These are phyloP conservation scores for Notolepis coatsorum DNA, from an alignment of 2,797 vertebrate genomes.

Conservation along the genomic window DNA sequence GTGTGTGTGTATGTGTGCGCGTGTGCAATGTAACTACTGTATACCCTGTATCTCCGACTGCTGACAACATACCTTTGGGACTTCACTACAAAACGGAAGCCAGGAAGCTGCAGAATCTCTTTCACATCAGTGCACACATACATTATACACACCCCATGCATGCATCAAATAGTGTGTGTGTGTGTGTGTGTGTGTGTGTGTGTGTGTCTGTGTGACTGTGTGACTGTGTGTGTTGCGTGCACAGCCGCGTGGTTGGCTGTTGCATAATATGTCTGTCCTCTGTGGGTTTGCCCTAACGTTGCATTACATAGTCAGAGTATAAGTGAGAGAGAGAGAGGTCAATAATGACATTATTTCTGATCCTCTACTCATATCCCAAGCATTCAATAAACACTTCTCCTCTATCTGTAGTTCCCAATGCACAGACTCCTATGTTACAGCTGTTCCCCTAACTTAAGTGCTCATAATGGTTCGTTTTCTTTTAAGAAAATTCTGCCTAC, in stretches of 20 bases:
- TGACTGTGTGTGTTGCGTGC: neutral
- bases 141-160: neutral
- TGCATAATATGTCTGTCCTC: neutral
- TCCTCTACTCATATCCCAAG: too few species aligned
- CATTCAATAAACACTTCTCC: too few species aligned
- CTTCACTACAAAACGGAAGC: conserved; percentile 18
- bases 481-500: too few species aligned
- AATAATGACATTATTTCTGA: too few species aligned
- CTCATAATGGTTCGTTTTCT: too few species aligned
- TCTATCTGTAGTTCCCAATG: too few species aligned
- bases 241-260: neutral
- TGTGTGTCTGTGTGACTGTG: neutral
- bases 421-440: too few species aligned
- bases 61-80: conserved; percentile 17
- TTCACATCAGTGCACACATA: neutral
- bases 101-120: neutral
- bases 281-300: neutral
- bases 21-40: conserved; percentile 8
- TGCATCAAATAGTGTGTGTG: neutral
- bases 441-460: too few species aligned
- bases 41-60: conserved; percentile 30
- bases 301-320: neutral
- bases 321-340: neutral
- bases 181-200: neutral
- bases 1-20: neutral